Evolutionary conservation across 2,888 invertebrate species (phyloP).

Genomic region (Megastigmus dorsalis): DNA sequence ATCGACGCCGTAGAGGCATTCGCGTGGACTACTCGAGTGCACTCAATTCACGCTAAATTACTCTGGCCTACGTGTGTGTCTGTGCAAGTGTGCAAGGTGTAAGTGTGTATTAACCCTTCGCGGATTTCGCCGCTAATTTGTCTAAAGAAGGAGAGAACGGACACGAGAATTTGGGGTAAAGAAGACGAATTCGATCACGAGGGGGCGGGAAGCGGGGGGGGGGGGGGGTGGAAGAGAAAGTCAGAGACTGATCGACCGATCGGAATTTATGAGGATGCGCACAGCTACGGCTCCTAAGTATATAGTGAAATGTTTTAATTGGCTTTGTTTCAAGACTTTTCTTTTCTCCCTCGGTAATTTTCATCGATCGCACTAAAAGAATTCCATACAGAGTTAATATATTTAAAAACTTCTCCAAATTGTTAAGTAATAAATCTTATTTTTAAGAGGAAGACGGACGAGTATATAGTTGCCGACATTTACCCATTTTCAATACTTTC

Average conservation of each 20-base stretch:
- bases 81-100: neutral
- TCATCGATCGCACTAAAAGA: no score
- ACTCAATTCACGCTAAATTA: constrained; percentile 50
- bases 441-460: no score
- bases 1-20: constrained; percentile 25
- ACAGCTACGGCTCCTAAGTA: no score
- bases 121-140: constrained; percentile 41
- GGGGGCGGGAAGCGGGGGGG: neutral
- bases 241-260: constrained; percentile 31
- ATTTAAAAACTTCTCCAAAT: no score
- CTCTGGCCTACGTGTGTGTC: neutral
- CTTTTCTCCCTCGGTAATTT: no score
- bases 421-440: no score
- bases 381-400: no score
- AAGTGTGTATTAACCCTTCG: neutral
- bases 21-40: constrained; percentile 36
- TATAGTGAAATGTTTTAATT: constrained; percentile 26
- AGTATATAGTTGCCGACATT: no score
- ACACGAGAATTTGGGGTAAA: neutral
- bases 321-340: neutral
- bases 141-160: constrained; percentile 5
- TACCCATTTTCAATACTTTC: no score
- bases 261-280: constrained; percentile 20
- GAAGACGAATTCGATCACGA: constrained; percentile 24
- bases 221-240: no score